These are phyloP conservation scores for Hyles vespertilio DNA, from an alignment of 1,140 invertebrate genomes.

Conservation along the genomic window DNA sequence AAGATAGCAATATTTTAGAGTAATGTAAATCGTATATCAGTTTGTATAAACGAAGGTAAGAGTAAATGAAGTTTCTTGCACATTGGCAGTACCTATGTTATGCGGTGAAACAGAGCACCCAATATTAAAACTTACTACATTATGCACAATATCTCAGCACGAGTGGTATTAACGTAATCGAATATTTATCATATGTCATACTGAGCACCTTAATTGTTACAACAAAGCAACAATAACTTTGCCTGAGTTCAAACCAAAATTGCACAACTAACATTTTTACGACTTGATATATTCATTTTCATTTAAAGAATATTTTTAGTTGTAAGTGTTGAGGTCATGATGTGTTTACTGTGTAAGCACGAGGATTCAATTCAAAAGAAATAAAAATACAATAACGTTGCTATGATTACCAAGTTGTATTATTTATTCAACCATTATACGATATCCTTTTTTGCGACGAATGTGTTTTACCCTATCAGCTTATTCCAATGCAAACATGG, in stretches of 20 bases:
- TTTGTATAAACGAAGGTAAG: constrained; percentile 67
- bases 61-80: constrained; percentile 58
- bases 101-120: constrained; percentile 58
- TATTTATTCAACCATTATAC: constrained; percentile 19
- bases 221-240: constrained; percentile 54
- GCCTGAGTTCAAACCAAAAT: constrained; percentile 47
- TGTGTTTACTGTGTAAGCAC: constrained; percentile 82
- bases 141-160: constrained; percentile 72
- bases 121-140: constrained; percentile 55
- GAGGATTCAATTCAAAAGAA: constrained; percentile 74
- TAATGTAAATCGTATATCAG: constrained; percentile 72
- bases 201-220: constrained; percentile 61
- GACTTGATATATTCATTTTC: constrained; percentile 55
- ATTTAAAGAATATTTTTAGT: constrained; percentile 77
- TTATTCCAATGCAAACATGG: too few species aligned
- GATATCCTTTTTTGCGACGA: neutral
- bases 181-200: constrained; percentile 46
- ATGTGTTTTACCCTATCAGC: neutral
- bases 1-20: constrained; percentile 75
- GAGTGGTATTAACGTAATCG: constrained; percentile 37
- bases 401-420: constrained; percentile 71
- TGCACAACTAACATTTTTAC: constrained; percentile 65
- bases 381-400: constrained; percentile 79
- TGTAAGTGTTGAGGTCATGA: constrained; percentile 79
- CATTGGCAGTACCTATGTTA: constrained; percentile 51